A percentile compares a stretch with the other conserved stretches of the same genome.
phyloP scores from a whole-genome alignment of 2,797 vertebrate genomes.

The Orestias chungarensis region DNA sequence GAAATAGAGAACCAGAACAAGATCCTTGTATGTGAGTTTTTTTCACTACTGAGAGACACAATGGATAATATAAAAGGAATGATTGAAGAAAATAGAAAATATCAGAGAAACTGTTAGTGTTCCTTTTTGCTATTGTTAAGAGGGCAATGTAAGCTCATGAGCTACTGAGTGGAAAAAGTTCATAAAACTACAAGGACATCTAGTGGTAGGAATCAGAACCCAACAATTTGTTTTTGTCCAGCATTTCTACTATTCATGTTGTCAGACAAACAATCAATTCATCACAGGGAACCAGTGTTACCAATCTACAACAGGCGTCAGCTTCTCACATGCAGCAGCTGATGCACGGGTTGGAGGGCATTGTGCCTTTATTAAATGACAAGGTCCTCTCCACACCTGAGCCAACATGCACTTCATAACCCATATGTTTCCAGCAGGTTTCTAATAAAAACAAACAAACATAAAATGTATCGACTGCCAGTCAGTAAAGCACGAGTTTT shows the following conservation, averaged over 20 bases:
- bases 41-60: background rate
- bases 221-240: background rate
- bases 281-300: background rate
- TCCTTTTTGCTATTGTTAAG: background rate
- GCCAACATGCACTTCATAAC: slow-evolving; percentile 32
- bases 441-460: too few relatives aligned
- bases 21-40: background rate
- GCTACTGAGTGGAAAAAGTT: slow-evolving; percentile 22
- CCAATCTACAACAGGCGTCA: slow-evolving; percentile 28
- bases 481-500: slow-evolving; percentile 19
- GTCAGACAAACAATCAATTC: background rate
- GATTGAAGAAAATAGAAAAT: background rate
- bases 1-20: background rate
- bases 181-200: slow-evolving; percentile 70
- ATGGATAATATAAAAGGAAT: background rate
- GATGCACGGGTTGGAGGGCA: slow-evolving; percentile 49
- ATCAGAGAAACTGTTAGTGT: background rate
- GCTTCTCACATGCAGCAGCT: slow-evolving; percentile 36
- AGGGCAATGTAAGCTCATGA: background rate
- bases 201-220: slow-evolving; percentile 68
- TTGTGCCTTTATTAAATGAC: slow-evolving; percentile 32
- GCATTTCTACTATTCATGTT: background rate
- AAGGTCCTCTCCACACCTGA: slow-evolving; percentile 53
- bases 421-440: slow-evolving; percentile 30
- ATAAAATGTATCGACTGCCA: slow-evolving; percentile 42